These are phyloP conservation scores for Leptopilina clavipes DNA, from an alignment of 1,140 invertebrate genomes.

Conservation along the genomic window DNA sequence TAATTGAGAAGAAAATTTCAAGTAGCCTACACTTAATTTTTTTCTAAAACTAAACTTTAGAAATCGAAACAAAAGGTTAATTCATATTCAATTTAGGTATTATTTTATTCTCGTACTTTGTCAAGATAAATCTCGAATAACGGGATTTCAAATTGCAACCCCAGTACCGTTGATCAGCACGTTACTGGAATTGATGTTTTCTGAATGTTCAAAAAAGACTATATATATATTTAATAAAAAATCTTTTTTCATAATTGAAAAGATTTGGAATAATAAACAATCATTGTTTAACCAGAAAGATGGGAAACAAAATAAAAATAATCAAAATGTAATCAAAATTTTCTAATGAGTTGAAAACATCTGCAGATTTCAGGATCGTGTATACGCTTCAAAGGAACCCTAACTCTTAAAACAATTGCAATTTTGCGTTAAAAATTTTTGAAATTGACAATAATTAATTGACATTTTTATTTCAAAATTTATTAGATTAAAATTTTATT, in stretches of 20 bases:
- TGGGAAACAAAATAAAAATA: background rate
- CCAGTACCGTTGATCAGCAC: slow-evolving; percentile 3
- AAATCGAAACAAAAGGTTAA: background rate
- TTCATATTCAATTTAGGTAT: background rate
- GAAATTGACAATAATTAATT: background rate
- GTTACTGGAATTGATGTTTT: slow-evolving; percentile 1
- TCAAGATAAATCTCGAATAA: slow-evolving; percentile 17
- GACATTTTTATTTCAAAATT: background rate
- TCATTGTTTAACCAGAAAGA: background rate
- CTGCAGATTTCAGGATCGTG: background rate
- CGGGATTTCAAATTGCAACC: background rate
- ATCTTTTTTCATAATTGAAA: background rate
- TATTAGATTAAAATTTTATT: background rate
- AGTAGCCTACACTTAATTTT: no score
- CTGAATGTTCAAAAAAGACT: background rate
- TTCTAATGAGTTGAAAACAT: background rate
- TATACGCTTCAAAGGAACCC: background rate
- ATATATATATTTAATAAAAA: background rate
- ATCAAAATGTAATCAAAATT: background rate
- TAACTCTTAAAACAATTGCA: background rate
- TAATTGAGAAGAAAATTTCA: no score
- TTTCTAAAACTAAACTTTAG: background rate
- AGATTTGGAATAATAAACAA: background rate
- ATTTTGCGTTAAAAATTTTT: background rate
- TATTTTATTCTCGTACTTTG: background rate